These are phyloP conservation scores for Dusona sp. DNA, from an alignment of 2,888 invertebrate genomes.

Conservation along the genomic window DNA sequence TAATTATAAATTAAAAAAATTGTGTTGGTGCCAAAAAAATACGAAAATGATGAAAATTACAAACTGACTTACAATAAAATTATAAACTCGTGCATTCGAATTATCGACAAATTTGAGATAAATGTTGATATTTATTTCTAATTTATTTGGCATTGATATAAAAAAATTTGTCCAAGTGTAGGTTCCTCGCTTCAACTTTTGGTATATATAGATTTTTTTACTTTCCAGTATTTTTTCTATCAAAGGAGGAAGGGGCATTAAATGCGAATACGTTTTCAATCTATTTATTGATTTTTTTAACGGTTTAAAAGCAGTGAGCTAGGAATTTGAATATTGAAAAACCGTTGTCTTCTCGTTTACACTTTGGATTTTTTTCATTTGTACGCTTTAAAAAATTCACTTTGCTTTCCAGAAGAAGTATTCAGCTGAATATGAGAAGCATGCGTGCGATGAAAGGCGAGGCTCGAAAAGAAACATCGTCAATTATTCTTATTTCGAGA, in stretches of 20 bases:
- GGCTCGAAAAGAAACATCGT: conserved; percentile 4
- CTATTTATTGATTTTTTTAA: neutral
- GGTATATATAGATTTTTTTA: no score
- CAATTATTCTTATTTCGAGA: conserved; percentile 54
- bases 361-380: neutral
- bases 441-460: neutral
- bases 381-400: neutral
- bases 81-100: no score
- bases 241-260: neutral
- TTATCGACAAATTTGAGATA: no score
- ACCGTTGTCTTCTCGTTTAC: neutral
- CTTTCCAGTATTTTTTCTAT: neutral
- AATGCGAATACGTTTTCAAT: neutral
- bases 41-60: no score
- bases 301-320: neutral
- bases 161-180: no score
- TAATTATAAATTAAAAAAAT: no score
- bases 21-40: no score
- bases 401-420: conserved; percentile 14
- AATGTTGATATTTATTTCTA: no score
- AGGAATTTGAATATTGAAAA: neutral
- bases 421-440: neutral
- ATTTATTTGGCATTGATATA: no score
- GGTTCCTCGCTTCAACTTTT: no score
- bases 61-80: no score